These are phyloP conservation scores for Hydrochoerus hydrochaeris DNA, from an alignment of 2,113 vertebrate species.

Conservation along the genomic window DNA sequence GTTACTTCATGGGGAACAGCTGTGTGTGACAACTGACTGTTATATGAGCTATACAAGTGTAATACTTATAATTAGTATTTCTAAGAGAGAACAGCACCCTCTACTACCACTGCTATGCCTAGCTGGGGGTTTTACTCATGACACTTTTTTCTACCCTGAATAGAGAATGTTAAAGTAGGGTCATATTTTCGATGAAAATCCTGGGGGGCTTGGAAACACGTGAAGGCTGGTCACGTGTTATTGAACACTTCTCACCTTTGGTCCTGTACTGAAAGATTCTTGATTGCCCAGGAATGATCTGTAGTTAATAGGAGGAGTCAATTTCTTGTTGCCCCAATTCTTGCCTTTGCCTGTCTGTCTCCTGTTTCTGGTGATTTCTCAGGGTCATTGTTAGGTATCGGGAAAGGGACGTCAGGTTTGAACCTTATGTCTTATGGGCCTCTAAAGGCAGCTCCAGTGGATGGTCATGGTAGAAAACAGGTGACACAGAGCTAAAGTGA, in stretches of 20 bases:
- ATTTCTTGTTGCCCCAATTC: neutral
- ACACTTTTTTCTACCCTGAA: neutral
- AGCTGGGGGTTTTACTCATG: neutral
- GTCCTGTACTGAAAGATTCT: constrained; percentile 44
- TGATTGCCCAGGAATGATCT: neutral
- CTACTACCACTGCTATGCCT: neutral
- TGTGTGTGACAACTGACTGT: constrained; percentile 15
- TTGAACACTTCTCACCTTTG: constrained; percentile 23
- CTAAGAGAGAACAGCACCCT: neutral
- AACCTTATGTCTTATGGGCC: neutral
- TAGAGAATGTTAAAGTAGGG: constrained; percentile 54
- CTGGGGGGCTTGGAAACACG: neutral
- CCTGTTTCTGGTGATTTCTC: neutral
- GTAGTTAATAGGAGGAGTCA: neutral
- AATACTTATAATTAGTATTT: constrained; percentile 60
- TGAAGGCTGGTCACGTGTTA: constrained; percentile 5
- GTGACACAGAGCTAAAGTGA: neutral
- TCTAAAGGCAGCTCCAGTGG: neutral
- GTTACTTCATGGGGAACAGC: neutral
- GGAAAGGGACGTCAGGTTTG: neutral
- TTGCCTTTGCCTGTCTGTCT: neutral
- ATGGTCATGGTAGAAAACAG: neutral
- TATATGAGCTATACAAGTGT: neutral
- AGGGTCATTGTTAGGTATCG: neutral
- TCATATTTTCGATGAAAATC: constrained; percentile 48